A percentile compares a stretch with the other conserved stretches of the same genome.
Conservation (phyloP, 2,888 invertebrate genomes). For the Ennomos erosarius region DNA sequence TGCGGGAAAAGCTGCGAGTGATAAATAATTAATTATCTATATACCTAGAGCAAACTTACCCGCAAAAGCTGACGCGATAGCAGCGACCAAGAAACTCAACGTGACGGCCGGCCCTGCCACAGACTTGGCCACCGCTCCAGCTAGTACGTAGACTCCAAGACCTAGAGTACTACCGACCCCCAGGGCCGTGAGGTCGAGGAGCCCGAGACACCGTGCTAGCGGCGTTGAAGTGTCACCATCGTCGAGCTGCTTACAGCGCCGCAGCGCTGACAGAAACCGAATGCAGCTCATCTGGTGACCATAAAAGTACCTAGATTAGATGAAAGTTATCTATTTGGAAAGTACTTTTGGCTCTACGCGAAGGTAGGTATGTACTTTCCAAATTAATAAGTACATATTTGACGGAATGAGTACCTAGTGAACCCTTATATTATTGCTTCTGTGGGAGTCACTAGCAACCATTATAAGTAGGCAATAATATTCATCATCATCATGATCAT, state of each 20-base stretch:
- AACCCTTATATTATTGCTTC: too few relatives aligned
- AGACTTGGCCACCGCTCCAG: conserved; percentile 94
- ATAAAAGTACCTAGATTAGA: conserved; percentile 1
- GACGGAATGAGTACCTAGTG: too few relatives aligned
- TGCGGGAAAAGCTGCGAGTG: too few relatives aligned
- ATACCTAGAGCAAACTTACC: conserved; percentile 85
- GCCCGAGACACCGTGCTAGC: conserved; percentile 89
- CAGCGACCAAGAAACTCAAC: conserved; percentile 95
- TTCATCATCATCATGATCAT: too few relatives aligned
- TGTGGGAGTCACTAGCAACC: too few relatives aligned
- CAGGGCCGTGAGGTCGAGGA: conserved; percentile 94
- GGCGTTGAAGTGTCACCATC: conserved; percentile 70
- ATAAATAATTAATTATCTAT: not conserved
- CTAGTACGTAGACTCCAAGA: conserved; percentile 97
- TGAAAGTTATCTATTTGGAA: not conserved
- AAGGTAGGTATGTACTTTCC: too few relatives aligned
- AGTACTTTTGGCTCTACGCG: too few relatives aligned
- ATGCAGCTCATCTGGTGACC: conserved; percentile 68
- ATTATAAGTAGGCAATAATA: too few relatives aligned
- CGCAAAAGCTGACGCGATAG: conserved; percentile 96
- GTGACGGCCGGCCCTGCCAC: conserved; percentile 97
- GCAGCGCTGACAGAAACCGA: conserved; percentile 61
- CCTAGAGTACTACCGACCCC: conserved; percentile 96
- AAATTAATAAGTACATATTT: too few relatives aligned
- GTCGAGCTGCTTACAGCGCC: conserved; percentile 79